Conservation (phyloP, 2,113 vertebrate genomes). For the Pipra filicauda region DNA sequence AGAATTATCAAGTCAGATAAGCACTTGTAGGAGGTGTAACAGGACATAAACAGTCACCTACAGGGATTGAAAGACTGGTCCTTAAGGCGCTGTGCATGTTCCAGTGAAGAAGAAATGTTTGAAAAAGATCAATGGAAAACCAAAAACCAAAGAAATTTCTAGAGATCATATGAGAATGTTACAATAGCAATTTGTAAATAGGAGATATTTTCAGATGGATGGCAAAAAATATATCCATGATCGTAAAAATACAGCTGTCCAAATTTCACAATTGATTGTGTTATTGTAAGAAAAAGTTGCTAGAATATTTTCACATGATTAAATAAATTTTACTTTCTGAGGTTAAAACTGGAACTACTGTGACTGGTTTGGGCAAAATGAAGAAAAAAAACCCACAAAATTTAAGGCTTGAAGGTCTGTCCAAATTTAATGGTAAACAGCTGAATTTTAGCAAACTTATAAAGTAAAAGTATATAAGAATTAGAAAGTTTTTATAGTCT, state of each 20-base stretch:
- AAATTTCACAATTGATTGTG: background rate
- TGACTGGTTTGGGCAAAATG: background rate
- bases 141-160: background rate
- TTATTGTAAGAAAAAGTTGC: background rate
- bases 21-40: accelerated
- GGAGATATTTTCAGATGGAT: background rate
- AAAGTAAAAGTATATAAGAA: background rate
- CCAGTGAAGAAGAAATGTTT: background rate
- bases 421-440: background rate
- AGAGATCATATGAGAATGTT: background rate
- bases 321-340: background rate
- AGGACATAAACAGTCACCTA: background rate
- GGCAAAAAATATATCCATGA: background rate
- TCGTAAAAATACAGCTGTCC: background rate
- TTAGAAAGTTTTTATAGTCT: background rate
- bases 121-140: background rate
- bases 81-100: background rate
- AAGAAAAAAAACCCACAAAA: background rate
- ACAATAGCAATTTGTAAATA: background rate
- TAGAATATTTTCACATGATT: background rate
- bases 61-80: background rate
- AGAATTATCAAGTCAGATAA: background rate
- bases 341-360: background rate
- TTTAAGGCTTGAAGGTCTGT: background rate
- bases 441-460: background rate